Evolutionary conservation across 1,140 invertebrate genomes (phyloP), one percentile per base, ranked within the genome.

Genomic region (Brachionus paranguensis): DNA sequence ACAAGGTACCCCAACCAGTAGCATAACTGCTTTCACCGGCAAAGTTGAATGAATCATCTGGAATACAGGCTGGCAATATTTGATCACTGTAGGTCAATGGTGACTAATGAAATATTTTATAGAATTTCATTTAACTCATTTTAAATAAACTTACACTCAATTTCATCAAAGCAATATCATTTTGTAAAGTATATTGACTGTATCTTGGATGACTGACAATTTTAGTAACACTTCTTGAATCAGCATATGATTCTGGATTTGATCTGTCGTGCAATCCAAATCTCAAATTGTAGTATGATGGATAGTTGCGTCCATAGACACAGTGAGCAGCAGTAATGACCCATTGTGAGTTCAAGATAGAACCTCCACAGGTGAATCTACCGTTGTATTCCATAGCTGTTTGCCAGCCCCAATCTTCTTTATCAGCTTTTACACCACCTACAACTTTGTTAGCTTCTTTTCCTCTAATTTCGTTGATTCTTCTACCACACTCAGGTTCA

Each of bases 321-420:
- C 93, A 93, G 86, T 93, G 93, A 1, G 92, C 93, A 4, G 93
- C 93, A 0, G 93, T 93, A n/a, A 93, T 65, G 0, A 93, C 89
- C 86, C 93, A 93, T 20, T 91, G 88, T 53, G 89, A 89, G 84
- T 89, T 91, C 53, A 93, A 90, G 3, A 93, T 86, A 8, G 89
- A 90, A 50, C 92, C 93, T 20, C 92, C 78, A 45, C 78, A 81
- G 12, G 43, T 81, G 43, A 81, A 68, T 81, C 78, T 41, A 64
- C 78, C 78, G 2, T 43, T 64, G 33, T 68, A 68, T 27, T 81
- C 60, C 78, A 81, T 81, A 27, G 78, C 20, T 24, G 14, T 37
- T 81, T 81, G 78, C 78, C 78, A 81, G 45, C 78, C 78, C 78
- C 78, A 81, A 37, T 81, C 78, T 17, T 45, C 27, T 45, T 7